Conservation (phyloP, 2,888 invertebrate species). For the Tenodera sinensis region DNA sequence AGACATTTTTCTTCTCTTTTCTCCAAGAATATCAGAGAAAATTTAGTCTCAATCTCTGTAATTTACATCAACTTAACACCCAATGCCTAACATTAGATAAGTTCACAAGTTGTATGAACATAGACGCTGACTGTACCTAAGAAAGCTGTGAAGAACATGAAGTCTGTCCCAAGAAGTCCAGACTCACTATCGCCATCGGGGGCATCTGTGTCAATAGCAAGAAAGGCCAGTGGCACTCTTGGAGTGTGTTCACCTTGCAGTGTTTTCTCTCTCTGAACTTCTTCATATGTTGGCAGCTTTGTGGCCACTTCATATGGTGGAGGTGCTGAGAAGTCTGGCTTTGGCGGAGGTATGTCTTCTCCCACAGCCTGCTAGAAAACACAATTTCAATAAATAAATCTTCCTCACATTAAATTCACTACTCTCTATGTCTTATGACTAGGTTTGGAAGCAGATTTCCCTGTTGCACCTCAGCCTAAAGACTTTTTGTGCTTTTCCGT, state of each 20-base stretch:
- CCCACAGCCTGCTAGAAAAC: not conserved
- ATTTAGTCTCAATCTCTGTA: no score
- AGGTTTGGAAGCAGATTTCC: no score
- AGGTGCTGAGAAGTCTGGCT: conserved; percentile 79
- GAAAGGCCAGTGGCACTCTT: conserved; percentile 58
- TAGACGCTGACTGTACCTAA: conserved; percentile 60
- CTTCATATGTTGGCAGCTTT: conserved; percentile 87
- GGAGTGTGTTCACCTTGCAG: conserved; percentile 60
- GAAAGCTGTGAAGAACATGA: conserved; percentile 90
- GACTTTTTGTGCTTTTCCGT: no score
- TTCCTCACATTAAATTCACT: no score
- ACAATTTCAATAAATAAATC: not conserved
- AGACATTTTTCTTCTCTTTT: no score
- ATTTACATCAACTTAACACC: no score
- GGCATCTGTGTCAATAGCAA: conserved; percentile 72
- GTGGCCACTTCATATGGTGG: conserved; percentile 85
- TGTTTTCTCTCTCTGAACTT: conserved; percentile 84
- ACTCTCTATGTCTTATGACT: no score
- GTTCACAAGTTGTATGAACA: no score
- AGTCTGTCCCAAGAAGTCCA: conserved; percentile 83
- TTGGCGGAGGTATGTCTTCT: conserved; percentile 75
- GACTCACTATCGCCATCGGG: conserved; percentile 73
- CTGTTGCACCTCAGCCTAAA: no score
- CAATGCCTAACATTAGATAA: no score
- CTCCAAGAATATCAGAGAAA: no score